Evolutionary conservation across 2,888 invertebrate genomes (phyloP), one percentile per base, ranked within the genome.

Genomic region (Leucophenga maculata): DNA sequence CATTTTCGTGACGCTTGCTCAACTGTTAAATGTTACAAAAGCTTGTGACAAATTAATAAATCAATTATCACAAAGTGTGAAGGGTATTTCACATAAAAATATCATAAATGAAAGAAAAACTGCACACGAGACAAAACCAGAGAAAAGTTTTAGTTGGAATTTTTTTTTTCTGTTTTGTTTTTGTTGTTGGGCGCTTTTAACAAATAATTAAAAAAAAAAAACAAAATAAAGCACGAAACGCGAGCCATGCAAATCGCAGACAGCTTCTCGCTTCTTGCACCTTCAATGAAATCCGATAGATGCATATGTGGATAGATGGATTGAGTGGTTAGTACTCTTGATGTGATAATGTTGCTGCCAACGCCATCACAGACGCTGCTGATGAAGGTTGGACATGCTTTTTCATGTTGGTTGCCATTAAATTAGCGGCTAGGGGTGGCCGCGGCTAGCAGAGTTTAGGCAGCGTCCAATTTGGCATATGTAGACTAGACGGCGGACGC

Each of bases 61-160:
- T 26, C 26, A 26, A 26, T 26, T 26, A 3, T 3, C 26, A 26
- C 26, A 3, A 26, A 26, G 4, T 26, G 26, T 26, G 26, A 26
- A 26, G 26, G 26, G 26, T 26, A 26, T 26, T 26, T n/a, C n/a
- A n/a, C n/a, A n/a, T n/a, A n/a, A n/a, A n/a, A n/a, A n/a, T n/a
- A n/a, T n/a, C n/a, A n/a, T n/a, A n/a, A n/a, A n/a, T n/a, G n/a
- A n/a, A 4, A 26, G 4, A 26, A 39, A 39, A 39, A 39, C 4
- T 39, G 39, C 39, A 39, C 3, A 39, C 39, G 39, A 39, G 39
- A 39, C 39, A 39, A 39, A 39, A 39, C 1, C 8, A 39, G 11
- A 6, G 59, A 70, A 75, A 78, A 71, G 79, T 75, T 77, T 75
- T 59, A 77, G 72, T 72, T 72, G 69, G 77, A 73, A 78, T 6